Base-by-base conservation (phyloP, 1,140 invertebrate species). In the Artemia franciscana region DNA sequence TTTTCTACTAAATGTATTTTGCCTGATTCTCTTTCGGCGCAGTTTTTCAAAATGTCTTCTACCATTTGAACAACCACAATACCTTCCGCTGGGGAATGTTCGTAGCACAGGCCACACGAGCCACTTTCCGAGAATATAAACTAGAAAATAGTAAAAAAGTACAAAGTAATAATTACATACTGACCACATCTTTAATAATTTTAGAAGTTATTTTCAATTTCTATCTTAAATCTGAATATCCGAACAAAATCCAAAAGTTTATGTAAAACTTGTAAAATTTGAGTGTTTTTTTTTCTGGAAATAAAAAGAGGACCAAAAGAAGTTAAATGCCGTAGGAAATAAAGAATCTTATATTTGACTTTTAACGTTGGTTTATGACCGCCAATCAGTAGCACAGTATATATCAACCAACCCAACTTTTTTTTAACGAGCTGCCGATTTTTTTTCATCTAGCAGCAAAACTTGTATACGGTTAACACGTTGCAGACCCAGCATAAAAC, bases 71-170 rank as follows among this genome's bases (percentile, higher is more conserved):
- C 84, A 15, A 98, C 84, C 0, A 92, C 91, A 57, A 97, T 88
- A 12, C 91, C 96, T 75, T 99, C 96, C 0, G 92, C 90, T 0
- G 87, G 80, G 5, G 93, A 98, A 77, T 99, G 96, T 73, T 99
- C 95, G 73, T 97, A 96, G 69, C 91, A 91, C 61, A 98, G 76
- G 2, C 93, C 96, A 75, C 85, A 88, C 5, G 84, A 82, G 5
- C 95, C 96, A 71, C 98, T 91, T 64, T 82, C 80, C 1, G 83
- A 83, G 56, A 94, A 82, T 28, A 94, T 79, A 57, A 93, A 77
- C 83, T 91, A 73, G 26, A 56, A 18, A n/a, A 15, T 15, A n/a
- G n/a, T n/a, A n/a, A n/a, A n/a, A n/a, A n/a, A n/a, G n/a, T n/a
- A n/a, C n/a, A 5, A 21, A 1, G 30, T 4, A 7, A 5, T 1